phyloP scores from a whole-genome alignment of 2,113 vertebrate genomes.

The Cottus gobio region DNA sequence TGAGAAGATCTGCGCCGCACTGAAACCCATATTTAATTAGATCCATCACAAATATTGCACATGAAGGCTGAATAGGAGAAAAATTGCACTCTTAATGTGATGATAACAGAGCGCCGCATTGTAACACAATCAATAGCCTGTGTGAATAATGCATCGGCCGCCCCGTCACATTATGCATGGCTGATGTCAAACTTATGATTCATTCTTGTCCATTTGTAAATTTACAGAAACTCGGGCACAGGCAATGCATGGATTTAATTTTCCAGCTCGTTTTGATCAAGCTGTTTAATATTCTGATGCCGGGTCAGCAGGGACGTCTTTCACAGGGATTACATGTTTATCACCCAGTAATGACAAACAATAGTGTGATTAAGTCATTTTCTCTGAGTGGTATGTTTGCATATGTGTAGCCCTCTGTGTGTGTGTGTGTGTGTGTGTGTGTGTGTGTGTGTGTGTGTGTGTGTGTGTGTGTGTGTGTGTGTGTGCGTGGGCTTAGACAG shows the following conservation, averaged over 20 bases:
- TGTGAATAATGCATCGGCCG: slow-evolving; percentile 61
- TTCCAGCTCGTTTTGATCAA: slow-evolving; percentile 51
- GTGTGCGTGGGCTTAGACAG: slow-evolving; percentile 17
- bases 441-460: slow-evolving; percentile 15
- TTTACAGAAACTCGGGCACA: slow-evolving; percentile 50
- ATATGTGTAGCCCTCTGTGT: slow-evolving; percentile 1
- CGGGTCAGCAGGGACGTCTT: slow-evolving; percentile 25
- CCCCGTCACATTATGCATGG: slow-evolving; percentile 63
- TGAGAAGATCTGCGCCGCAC: not conserved
- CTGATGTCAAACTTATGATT: slow-evolving; percentile 66
- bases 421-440: not conserved
- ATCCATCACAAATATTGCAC: not conserved
- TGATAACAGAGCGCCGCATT: slow-evolving; percentile 47
- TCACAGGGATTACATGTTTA: slow-evolving; percentile 38
- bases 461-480: slow-evolving; percentile 18
- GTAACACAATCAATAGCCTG: slow-evolving; percentile 59
- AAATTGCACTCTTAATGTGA: slow-evolving; percentile 28
- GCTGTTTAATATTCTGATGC: slow-evolving; percentile 47
- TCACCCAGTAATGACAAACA: slow-evolving; percentile 39
- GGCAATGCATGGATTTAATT: slow-evolving; percentile 56
- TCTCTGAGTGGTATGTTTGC: slow-evolving; percentile 7
- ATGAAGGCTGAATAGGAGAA: slow-evolving; percentile 8
- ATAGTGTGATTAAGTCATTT: slow-evolving; percentile 38
- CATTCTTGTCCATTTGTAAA: slow-evolving; percentile 62
- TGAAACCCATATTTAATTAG: not conserved